A percentile compares a stretch with the other conserved stretches of the same genome.
Conservation (phyloP, 2,797 vertebrate genomes). For the Peromyscus nudipes region DNA sequence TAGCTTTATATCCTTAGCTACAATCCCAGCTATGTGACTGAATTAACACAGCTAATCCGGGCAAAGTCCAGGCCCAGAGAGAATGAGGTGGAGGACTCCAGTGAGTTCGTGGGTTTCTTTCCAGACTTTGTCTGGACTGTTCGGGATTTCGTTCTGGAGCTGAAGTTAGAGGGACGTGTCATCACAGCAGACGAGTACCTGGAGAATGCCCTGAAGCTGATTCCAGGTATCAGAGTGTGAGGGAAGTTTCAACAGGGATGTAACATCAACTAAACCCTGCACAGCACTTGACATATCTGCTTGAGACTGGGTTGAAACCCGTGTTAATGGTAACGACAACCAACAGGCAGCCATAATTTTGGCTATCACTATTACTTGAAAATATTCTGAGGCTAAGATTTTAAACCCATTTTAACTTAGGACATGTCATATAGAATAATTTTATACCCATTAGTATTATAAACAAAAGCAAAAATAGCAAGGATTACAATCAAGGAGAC, state of each 20-base stretch:
- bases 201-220: slow-evolving; percentile 83
- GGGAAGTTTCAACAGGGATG: neutral
- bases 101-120: slow-evolving; percentile 81
- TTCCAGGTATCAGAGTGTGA: slow-evolving; percentile 64
- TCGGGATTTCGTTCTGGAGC: slow-evolving; percentile 86
- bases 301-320: neutral
- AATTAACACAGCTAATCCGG: slow-evolving; percentile 83
- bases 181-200: slow-evolving; percentile 86
- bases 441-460: neutral
- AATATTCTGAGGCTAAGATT: neutral
- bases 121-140: slow-evolving; percentile 88
- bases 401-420: neutral
- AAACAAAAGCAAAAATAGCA: neutral
- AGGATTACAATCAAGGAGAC: neutral
- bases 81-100: slow-evolving; percentile 17
- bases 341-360: neutral
- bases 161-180: slow-evolving; percentile 55
- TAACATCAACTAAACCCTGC: neutral
- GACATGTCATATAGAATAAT: neutral
- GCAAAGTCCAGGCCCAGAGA: slow-evolving; percentile 55
- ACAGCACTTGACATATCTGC: neutral
- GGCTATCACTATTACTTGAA: neutral
- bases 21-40: slow-evolving; percentile 83
- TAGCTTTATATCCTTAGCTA: slow-evolving; percentile 60
- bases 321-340: neutral